Conservation (phyloP, 2,113 vertebrate species). For the Colinus virginianus region DNA sequence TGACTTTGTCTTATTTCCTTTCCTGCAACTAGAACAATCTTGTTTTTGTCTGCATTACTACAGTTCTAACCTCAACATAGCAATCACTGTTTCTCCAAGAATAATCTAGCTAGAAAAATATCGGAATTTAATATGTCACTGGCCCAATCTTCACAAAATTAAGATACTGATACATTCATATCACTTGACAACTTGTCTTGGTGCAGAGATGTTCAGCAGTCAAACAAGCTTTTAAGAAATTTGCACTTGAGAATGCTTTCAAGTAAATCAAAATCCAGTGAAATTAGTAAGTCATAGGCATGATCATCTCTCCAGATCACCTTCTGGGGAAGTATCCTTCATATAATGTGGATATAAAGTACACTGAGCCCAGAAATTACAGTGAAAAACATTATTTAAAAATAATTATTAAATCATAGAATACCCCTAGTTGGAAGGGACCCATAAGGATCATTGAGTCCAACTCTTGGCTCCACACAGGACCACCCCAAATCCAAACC, state of each 20-base stretch:
- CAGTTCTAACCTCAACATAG: not conserved
- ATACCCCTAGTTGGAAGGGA: too few relatives aligned
- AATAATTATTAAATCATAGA: not conserved
- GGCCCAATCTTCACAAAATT: not conserved
- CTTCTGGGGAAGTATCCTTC: not conserved
- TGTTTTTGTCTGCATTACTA: not conserved
- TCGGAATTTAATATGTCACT: not conserved
- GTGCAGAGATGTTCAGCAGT: not conserved
- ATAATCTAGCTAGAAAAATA: not conserved
- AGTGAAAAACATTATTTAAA: not conserved
- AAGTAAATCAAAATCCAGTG: not conserved
- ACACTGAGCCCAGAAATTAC: not conserved
- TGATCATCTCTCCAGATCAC: fast-evolving
- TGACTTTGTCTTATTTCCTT: fast-evolving
- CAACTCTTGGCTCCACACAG: too few relatives aligned
- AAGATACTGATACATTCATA: not conserved
- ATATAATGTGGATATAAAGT: not conserved
- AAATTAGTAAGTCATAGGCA: not conserved
- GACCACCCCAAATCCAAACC: too few relatives aligned
- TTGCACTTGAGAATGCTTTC: not conserved
- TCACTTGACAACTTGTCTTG: not conserved
- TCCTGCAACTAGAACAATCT: not conserved
- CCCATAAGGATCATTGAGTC: too few relatives aligned
- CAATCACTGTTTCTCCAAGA: not conserved
- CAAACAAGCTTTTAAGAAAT: not conserved